Conservation (phyloP, 2,888 invertebrate species). For the Rhagonycha lutea region DNA sequence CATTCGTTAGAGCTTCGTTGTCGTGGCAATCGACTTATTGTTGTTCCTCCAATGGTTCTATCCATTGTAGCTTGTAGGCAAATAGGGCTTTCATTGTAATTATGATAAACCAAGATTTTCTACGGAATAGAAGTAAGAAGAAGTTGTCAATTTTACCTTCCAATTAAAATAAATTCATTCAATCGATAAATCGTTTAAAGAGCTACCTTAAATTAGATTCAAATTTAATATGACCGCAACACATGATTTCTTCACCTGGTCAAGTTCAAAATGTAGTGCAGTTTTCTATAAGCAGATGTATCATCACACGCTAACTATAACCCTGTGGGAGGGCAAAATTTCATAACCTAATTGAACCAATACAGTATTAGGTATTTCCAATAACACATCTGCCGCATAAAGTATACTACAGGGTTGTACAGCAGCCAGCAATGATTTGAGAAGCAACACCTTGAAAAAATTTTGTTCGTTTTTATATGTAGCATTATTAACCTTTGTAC, state of each 20-base stretch:
- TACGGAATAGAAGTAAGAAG: too few relatives aligned
- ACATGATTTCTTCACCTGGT: slow-evolving; percentile 14
- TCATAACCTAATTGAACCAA: slow-evolving; percentile 23
- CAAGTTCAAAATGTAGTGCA: slow-evolving; percentile 12
- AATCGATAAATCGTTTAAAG: background rate
- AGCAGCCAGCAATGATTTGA: background rate
- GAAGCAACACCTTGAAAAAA: background rate
- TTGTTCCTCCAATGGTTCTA: too few relatives aligned
- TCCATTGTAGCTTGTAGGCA: background rate
- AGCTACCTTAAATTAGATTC: background rate
- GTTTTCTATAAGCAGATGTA: slow-evolving; percentile 23
- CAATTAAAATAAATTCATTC: background rate
- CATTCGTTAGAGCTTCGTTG: too few relatives aligned
- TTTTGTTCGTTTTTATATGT: background rate
- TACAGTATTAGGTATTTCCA: slow-evolving; percentile 14
- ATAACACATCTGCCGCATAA: slow-evolving; percentile 19
- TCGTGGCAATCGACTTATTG: too few relatives aligned
- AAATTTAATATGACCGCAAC: background rate
- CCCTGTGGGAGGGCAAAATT: slow-evolving; percentile 25
- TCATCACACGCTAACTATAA: slow-evolving; percentile 20
- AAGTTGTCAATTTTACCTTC: too few relatives aligned
- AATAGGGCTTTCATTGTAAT: background rate
- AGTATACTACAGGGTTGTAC: background rate
- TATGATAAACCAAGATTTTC: background rate
- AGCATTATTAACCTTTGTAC: background rate